Evolutionary conservation across 1,140 invertebrate species (phyloP).

Genomic region (Ruditapes philippinarum): DNA sequence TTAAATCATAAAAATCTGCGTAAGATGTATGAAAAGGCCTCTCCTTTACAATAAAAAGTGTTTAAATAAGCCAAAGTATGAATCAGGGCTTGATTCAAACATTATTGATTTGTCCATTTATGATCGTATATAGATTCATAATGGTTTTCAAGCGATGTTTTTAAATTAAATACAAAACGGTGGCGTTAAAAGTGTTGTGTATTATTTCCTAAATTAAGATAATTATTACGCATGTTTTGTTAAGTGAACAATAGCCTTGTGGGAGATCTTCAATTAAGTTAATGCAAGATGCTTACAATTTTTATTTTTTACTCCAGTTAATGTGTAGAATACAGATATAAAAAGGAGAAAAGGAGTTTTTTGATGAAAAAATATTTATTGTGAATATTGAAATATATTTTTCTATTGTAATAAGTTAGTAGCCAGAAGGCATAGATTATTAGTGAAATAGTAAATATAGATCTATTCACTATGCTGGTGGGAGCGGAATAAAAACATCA

Average conservation of each 20-base stretch:
- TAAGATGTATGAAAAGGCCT: background rate
- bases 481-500: too few species aligned
- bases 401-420: too few species aligned
- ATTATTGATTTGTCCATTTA: background rate
- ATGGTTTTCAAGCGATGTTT: background rate
- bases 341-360: too few species aligned
- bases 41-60: background rate
- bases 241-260: background rate
- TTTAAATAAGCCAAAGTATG: background rate
- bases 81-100: background rate
- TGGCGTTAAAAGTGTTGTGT: background rate
- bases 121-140: background rate
- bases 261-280: background rate
- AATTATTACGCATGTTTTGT: background rate
- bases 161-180: background rate
- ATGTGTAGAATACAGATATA: too few species aligned
- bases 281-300: background rate
- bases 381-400: too few species aligned
- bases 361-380: too few species aligned
- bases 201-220: background rate
- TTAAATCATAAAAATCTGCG: background rate
- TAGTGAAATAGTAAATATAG: too few species aligned
- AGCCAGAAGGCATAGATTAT: too few species aligned
- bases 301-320: too few species aligned
- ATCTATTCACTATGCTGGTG: too few species aligned